Percentiles rank a stretch among this genome's conserved stretches.
Evolutionary conservation across 2,113 vertebrate species (phyloP).

Genomic region (Pampusana beccarii): DNA sequence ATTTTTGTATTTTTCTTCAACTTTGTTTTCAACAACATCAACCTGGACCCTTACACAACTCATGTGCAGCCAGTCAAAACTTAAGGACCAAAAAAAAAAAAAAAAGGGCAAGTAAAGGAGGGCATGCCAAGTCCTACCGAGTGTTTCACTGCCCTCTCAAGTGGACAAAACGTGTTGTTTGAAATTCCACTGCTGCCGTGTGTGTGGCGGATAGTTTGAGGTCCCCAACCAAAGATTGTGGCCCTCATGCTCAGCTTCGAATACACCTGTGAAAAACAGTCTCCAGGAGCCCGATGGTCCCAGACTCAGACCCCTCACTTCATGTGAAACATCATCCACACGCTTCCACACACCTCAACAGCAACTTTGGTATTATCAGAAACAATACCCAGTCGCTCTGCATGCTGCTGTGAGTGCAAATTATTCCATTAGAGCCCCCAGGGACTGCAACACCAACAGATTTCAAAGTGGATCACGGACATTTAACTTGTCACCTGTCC

Average conservation of each 20-base stretch:
- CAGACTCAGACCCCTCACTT: neutral
- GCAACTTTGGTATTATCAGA: neutral
- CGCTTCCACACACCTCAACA: neutral
- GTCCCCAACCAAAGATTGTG: neutral
- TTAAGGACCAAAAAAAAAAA: neutral
- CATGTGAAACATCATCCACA: too few relatives aligned
- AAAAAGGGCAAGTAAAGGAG: neutral
- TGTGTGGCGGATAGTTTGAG: rapidly evolving
- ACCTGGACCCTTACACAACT: neutral
- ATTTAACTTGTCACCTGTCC: neutral
- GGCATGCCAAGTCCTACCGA: neutral
- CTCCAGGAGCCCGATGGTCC: neutral
- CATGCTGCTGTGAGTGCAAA: neutral
- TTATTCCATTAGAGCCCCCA: neutral
- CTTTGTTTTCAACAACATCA: neutral
- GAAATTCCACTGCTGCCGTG: neutral
- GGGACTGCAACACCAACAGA: neutral
- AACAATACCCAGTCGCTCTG: neutral
- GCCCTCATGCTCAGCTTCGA: neutral
- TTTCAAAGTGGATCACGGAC: neutral
- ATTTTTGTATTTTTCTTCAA: neutral
- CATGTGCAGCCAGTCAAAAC: neutral
- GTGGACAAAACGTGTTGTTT: neutral
- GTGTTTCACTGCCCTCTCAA: neutral
- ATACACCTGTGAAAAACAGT: neutral